Conservation (phyloP, 2,888 invertebrate species). For the Chaetogeoica ovagalla region DNA sequence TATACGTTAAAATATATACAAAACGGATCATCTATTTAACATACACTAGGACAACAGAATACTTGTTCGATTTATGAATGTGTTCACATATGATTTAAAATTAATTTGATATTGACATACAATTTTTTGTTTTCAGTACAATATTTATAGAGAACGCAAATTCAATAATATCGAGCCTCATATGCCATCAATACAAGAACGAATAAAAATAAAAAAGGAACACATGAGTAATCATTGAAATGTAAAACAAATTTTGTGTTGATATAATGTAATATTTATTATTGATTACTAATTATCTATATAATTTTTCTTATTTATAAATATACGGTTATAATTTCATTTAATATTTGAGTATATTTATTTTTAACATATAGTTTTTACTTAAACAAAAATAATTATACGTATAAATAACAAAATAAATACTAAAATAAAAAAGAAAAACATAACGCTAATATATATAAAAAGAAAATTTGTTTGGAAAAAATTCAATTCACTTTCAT, state of each 20-base stretch:
- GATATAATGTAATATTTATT: constrained; percentile 28
- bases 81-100: no score
- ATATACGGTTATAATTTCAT: constrained; percentile 10
- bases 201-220: constrained; percentile 49
- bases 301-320: constrained; percentile 14
- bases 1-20: no score
- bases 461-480: constrained; percentile 1
- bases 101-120: no score
- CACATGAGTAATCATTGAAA: constrained; percentile 11
- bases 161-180: constrained; percentile 31
- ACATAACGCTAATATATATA: background rate
- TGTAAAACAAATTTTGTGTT: background rate
- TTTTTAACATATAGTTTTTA: background rate
- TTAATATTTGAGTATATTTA: background rate
- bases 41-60: no score
- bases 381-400: constrained; percentile 23
- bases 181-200: constrained; percentile 46
- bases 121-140: constrained; percentile 28
- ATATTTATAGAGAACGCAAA: constrained; percentile 41
- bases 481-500: constrained; percentile 1
- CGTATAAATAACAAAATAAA: constrained; percentile 29
- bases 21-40: no score
- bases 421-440: background rate
- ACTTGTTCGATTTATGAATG: no score
- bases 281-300: constrained; percentile 13